Conservation (phyloP, 2,113 vertebrate species). For the Pyrgilauda ruficollis region DNA sequence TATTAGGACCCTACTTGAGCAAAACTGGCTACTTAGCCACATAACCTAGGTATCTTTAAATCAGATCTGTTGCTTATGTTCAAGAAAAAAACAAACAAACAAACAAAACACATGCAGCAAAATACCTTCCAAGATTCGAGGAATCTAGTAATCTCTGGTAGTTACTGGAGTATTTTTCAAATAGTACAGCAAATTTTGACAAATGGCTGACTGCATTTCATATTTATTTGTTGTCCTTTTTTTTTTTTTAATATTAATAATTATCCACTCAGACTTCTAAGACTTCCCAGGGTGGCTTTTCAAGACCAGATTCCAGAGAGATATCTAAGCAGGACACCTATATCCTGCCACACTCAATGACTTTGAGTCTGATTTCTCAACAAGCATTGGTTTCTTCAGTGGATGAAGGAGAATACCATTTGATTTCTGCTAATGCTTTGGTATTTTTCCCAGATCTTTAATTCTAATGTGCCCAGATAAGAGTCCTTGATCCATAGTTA, state of each 20-base stretch:
- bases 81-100: neutral
- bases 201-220: neutral
- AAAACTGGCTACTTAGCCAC: neutral
- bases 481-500: neutral
- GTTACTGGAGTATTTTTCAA: neutral
- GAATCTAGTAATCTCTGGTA: neutral
- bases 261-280: neutral
- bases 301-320: neutral
- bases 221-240: neutral
- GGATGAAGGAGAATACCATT: neutral
- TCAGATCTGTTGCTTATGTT: rapidly evolving
- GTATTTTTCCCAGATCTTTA: neutral
- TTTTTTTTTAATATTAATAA: neutral
- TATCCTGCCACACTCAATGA: neutral
- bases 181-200: neutral
- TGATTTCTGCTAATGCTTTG: neutral
- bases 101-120: neutral
- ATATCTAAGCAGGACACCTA: neutral
- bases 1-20: neutral
- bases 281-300: neutral
- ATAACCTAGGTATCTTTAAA: neutral
- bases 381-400: neutral
- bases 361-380: neutral
- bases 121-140: neutral
- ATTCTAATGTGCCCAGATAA: neutral